These are phyloP conservation scores for Amphipyra berbera DNA, from an alignment of 2,888 invertebrate genomes.

Conservation along the genomic window DNA sequence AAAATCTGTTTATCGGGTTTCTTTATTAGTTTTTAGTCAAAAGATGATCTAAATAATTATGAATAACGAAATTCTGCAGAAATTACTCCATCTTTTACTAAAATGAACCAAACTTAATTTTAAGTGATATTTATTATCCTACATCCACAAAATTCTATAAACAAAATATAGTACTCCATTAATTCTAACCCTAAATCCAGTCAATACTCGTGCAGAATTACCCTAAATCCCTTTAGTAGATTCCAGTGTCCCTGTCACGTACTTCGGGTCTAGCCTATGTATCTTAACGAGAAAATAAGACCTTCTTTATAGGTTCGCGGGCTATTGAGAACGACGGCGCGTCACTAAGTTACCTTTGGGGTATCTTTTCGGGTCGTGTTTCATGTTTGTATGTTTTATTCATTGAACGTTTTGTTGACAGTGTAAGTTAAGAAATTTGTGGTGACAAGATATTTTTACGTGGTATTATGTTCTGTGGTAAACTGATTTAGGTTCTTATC, in stretches of 20 bases:
- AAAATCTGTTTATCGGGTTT: no score
- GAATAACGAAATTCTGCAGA: no score
- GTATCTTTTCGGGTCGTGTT: conserved; percentile 26
- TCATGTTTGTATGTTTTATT: conserved; percentile 46
- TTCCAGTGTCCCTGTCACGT: conserved; percentile 35
- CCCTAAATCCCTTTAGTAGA: conserved; percentile 14
- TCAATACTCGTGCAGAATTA: conserved; percentile 12
- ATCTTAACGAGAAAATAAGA: conserved; percentile 40
- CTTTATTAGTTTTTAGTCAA: no score
- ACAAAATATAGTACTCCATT: neutral
- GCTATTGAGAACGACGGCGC: conserved; percentile 28
- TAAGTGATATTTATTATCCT: no score
- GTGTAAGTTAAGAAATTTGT: conserved; percentile 38
- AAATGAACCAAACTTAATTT: no score
- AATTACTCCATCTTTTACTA: no score
- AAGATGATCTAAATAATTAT: no score
- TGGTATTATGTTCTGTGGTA: conserved; percentile 16
- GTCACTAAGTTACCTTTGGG: conserved; percentile 12
- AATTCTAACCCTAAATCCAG: conserved; percentile 4
- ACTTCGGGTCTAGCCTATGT: conserved; percentile 38
- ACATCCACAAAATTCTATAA: no score
- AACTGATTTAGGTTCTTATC: conserved; percentile 9
- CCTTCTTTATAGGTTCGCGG: conserved; percentile 40
- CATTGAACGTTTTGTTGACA: conserved; percentile 44
- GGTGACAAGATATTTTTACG: conserved; percentile 20